These are phyloP conservation scores for Rostratula benghalensis DNA, from an alignment of 2,113 vertebrate species.

Conservation along the genomic window DNA sequence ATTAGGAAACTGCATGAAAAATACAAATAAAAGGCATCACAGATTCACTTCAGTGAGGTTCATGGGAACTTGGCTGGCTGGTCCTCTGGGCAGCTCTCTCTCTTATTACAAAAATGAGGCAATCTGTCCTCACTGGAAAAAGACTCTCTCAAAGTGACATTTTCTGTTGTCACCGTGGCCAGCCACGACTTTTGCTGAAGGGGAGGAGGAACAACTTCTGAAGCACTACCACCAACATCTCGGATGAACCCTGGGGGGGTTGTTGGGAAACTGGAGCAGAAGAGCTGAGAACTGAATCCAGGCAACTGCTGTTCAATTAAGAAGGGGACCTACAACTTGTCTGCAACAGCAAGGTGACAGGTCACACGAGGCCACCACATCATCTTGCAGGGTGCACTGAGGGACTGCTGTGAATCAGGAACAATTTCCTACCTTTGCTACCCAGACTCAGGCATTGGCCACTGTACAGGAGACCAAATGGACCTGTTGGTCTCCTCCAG, in stretches of 20 bases:
- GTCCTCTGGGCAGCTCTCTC: background rate
- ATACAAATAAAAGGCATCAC: background rate
- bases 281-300: background rate
- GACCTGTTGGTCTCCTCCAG: background rate
- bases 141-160: background rate
- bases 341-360: background rate
- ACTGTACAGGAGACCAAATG: background rate
- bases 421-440: background rate
- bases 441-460: background rate
- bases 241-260: background rate
- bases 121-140: background rate
- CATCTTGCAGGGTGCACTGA: no score
- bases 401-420: background rate
- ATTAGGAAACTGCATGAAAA: background rate
- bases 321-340: background rate
- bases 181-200: background rate
- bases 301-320: background rate
- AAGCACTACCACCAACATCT: background rate
- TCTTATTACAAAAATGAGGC: background rate
- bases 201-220: background rate
- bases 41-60: background rate
- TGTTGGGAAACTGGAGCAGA: background rate
- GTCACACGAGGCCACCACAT: background rate
- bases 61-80: background rate
- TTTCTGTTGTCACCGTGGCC: background rate